Conservation (phyloP, 2,888 invertebrate species). For the Autographa pulchrina region DNA sequence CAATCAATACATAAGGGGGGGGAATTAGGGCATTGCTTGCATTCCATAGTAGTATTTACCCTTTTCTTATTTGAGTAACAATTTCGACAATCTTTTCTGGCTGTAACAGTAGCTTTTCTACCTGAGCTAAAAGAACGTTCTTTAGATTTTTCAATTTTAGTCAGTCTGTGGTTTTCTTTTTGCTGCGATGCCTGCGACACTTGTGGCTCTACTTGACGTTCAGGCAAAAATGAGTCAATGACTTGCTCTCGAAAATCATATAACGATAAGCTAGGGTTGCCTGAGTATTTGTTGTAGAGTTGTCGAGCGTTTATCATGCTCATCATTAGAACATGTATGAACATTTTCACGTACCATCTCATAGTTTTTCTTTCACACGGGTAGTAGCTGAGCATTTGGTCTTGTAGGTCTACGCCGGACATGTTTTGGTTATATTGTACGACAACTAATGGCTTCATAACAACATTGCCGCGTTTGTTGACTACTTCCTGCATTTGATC, state of each 20-base stretch:
- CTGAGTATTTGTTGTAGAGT: conserved; percentile 30
- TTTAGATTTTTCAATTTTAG: neutral
- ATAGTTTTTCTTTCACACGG: conserved; percentile 51
- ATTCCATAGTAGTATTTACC: conserved; percentile 55
- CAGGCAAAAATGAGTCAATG: conserved; percentile 31
- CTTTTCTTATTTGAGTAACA: conserved; percentile 54
- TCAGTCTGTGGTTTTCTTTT: neutral
- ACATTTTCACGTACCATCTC: conserved; percentile 48
- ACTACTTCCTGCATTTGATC: conserved; percentile 43
- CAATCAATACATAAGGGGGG: conserved; percentile 48
- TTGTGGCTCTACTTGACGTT: conserved; percentile 20
- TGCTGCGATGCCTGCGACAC: conserved; percentile 7
- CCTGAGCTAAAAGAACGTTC: neutral
- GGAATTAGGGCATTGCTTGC: conserved; percentile 43
- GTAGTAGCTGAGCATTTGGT: conserved; percentile 52
- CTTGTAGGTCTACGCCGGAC: conserved; percentile 51
- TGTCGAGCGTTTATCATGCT: conserved; percentile 24
- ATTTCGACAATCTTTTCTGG: conserved; percentile 57
- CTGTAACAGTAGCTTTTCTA: conserved; percentile 31
- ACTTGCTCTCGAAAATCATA: conserved; percentile 29
- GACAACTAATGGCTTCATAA: conserved; percentile 44
- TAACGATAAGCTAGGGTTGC: conserved; percentile 22
- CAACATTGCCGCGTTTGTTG: conserved; percentile 42
- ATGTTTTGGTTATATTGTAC: conserved; percentile 49
- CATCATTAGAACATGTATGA: conserved; percentile 40